phyloP scores from a whole-genome alignment of 1,140 invertebrate species.

The Caenorhabditis briggsae region DNA sequence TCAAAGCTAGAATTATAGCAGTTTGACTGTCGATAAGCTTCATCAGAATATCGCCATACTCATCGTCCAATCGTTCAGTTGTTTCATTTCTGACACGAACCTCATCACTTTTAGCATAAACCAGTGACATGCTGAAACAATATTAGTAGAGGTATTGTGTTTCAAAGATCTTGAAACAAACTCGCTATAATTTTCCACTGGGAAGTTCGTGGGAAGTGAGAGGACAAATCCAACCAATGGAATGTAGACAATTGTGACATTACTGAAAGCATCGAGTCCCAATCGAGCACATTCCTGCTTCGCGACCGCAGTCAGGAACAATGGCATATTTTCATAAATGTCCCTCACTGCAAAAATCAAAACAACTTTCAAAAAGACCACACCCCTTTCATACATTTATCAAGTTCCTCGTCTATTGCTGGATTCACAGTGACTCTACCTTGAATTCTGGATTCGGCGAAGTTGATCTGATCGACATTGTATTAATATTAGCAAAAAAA shows the following conservation, averaged over 20 bases:
- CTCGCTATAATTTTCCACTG: neutral
- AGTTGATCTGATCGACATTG: conserved; percentile 70
- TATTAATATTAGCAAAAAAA: neutral
- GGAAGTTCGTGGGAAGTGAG: conserved; percentile 65
- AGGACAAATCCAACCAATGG: conserved; percentile 76
- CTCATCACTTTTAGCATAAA: conserved; percentile 55
- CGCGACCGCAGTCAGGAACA: conserved; percentile 72
- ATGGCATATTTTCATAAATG: conserved; percentile 67
- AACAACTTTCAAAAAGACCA: neutral
- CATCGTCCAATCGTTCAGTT: conserved; percentile 71
- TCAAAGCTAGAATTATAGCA: conserved; percentile 71
- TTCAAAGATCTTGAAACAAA: neutral
- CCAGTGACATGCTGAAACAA: conserved; percentile 58
- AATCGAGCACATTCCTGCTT: conserved; percentile 67
- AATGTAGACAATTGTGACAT: conserved; percentile 70
- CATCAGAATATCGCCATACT: conserved; percentile 75
- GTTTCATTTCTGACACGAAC: conserved; percentile 62
- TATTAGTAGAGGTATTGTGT: neutral
- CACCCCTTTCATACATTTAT: conserved; percentile 66
- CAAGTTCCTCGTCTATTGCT: conserved; percentile 72
- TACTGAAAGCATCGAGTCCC: conserved; percentile 65
- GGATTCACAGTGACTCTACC: conserved; percentile 73
- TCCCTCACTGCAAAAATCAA: conserved; percentile 69
- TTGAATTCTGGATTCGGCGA: conserved; percentile 71
- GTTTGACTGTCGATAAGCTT: conserved; percentile 76